Evolutionary conservation across 2,113 vertebrate genomes (phyloP).

Genomic region (Hylia prasina): DNA sequence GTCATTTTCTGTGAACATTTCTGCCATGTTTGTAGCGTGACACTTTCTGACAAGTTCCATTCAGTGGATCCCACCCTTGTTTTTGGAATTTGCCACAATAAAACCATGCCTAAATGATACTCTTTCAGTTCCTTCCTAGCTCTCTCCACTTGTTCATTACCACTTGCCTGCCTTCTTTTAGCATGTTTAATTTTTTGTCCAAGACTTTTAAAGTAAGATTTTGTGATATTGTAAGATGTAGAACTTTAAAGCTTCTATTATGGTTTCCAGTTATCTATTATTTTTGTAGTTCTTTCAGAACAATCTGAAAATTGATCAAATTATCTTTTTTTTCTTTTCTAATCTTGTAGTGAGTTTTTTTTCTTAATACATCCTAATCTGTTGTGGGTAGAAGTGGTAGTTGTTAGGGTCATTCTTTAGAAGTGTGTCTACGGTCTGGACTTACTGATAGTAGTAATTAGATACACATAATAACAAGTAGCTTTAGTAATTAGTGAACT

Average conservation of each 20-base stretch:
- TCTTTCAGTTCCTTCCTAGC: background rate
- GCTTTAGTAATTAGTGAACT: conserved; percentile 25
- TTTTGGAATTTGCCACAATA: background rate
- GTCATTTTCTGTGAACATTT: rapidly evolving
- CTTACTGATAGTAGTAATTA: conserved; percentile 45
- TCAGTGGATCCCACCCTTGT: background rate
- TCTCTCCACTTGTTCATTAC: background rate
- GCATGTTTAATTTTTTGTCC: conserved; percentile 21
- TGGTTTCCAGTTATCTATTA: conserved; percentile 28
- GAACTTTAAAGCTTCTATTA: conserved; percentile 49
- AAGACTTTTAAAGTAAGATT: conserved; percentile 47
- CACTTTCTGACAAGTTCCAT: background rate
- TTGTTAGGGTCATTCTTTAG: conserved; percentile 30
- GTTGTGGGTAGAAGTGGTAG: conserved; percentile 16
- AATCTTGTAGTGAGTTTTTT: background rate
- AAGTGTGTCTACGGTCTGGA: conserved; percentile 7
- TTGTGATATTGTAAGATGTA: conserved; percentile 23
- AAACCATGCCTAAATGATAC: background rate
- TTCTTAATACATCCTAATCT: background rate
- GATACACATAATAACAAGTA: conserved; percentile 14
- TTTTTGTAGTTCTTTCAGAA: conserved; percentile 50
- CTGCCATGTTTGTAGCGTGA: rapidly evolving
- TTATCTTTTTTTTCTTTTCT: background rate
- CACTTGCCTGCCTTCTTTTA: conserved; percentile 4
- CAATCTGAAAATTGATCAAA: conserved; percentile 30